phyloP scores from a whole-genome alignment of 2,797 vertebrate genomes.

The Jordanella pulchra region DNA sequence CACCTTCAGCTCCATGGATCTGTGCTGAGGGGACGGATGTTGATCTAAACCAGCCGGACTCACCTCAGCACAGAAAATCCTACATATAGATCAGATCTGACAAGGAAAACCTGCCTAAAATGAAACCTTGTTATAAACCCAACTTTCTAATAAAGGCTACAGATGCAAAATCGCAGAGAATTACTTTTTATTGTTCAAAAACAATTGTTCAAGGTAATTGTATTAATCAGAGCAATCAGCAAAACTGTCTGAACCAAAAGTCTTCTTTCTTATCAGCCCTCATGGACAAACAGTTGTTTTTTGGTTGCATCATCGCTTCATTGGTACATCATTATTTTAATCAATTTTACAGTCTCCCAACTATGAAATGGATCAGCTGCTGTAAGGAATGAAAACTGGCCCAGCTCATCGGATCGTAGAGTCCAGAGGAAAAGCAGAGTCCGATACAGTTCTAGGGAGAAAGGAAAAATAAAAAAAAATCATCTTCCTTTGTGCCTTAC shows the following conservation, averaged over 20 bases:
- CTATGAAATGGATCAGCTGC: conserved; percentile 2
- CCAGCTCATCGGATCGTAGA: neutral
- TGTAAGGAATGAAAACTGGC: conserved; percentile 1
- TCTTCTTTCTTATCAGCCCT: neutral
- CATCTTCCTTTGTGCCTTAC: neutral
- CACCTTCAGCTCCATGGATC: neutral
- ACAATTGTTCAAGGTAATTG: neutral
- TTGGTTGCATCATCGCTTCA: neutral
- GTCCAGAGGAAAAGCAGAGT: neutral
- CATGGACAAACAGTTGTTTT: neutral
- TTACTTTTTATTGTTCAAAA: no score
- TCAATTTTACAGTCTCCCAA: neutral
- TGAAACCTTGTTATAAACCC: neutral
- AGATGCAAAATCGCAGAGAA: neutral
- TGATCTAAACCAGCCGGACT: no score
- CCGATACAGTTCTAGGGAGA: neutral
- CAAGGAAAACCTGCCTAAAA: neutral
- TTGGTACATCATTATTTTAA: neutral
- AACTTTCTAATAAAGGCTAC: neutral
- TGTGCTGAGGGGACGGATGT: neutral
- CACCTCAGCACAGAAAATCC: neutral
- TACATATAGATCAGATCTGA: neutral
- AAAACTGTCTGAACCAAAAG: neutral
- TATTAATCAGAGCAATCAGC: neutral
- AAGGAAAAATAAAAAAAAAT: neutral